A percentile compares a stretch with the other conserved stretches of the same genome.
Conservation (phyloP, 2,113 vertebrate species). For the Dromaius novaehollandiae region DNA sequence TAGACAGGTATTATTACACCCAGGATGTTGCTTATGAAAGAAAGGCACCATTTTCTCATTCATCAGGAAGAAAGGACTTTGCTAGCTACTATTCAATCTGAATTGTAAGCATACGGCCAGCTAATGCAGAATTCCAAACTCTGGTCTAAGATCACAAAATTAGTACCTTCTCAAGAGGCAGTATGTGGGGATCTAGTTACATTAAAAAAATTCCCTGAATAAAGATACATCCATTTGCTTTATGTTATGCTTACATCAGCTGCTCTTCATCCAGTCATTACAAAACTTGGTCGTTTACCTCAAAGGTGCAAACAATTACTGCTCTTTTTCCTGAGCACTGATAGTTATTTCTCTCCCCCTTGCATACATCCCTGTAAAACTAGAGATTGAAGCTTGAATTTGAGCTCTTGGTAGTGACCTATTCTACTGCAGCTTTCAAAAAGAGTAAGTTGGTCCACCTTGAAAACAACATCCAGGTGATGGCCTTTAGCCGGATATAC, state of each 20-base stretch:
- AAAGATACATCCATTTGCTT: too few species aligned
- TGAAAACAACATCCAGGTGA: neutral
- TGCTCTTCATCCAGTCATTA: too few species aligned
- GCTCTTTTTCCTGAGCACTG: neutral
- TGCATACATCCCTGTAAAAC: neutral
- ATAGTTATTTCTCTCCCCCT: neutral
- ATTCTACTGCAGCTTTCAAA: neutral
- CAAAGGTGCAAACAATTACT: neutral
- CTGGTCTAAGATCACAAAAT: neutral
- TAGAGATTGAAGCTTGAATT: neutral
- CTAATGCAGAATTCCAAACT: neutral
- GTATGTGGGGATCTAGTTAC: neutral
- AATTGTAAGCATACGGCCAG: neutral
- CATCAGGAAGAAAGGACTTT: neutral
- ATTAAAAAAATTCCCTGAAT: neutral
- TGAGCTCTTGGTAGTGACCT: neutral
- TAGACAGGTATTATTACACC: neutral
- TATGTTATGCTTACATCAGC: too few species aligned
- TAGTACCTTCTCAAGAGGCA: neutral
- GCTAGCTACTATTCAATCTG: neutral
- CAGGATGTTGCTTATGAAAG: neutral
- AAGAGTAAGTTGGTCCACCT: fast-evolving
- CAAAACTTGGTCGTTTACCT: neutral
- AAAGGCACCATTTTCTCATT: neutral
- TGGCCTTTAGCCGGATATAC: neutral